Percentiles rank a stretch among this genome's conserved stretches.
phyloP scores from a whole-genome alignment of 2,888 invertebrate genomes.

The Monopis laevigella region DNA sequence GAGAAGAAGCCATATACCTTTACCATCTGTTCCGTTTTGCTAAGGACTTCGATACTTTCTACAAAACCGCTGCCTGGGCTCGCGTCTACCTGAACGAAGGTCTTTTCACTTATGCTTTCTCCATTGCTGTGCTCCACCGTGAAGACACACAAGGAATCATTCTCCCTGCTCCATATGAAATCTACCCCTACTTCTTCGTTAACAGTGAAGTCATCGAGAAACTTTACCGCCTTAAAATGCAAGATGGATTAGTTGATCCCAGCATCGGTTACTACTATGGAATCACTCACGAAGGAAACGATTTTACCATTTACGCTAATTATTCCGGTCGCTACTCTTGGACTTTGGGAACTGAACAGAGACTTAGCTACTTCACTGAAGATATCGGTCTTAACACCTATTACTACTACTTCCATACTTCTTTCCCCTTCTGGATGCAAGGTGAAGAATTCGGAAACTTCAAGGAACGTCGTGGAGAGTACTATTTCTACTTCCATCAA shows the following conservation, averaged over 20 bases:
- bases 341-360: conserved; percentile 66
- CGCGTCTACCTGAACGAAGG: conserved; percentile 69
- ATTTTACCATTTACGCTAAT: conserved; percentile 65
- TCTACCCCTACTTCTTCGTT: conserved; percentile 71
- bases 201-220: conserved; percentile 63
- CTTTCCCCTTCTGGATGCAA: conserved; percentile 72
- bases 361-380: conserved; percentile 74
- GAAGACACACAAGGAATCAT: conserved; percentile 65
- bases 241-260: conserved; percentile 31
- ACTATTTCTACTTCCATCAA: conserved; percentile 72
- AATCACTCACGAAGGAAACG: conserved; percentile 40
- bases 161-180: conserved; percentile 74
- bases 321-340: conserved; percentile 57
- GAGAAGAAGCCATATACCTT: conserved; percentile 57
- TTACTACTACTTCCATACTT: conserved; percentile 72
- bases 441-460: conserved; percentile 50
- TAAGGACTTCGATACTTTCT: conserved; percentile 69
- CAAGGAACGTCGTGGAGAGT: conserved; percentile 71
- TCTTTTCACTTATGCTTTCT: conserved; percentile 70
- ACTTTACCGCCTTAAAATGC: conserved; percentile 49
- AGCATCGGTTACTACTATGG: conserved; percentile 41
- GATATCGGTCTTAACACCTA: conserved; percentile 74
- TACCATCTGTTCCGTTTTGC: conserved; percentile 69
- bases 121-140: conserved; percentile 68
- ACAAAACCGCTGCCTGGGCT: conserved; percentile 64